These are phyloP conservation scores for Cherax quadricarinatus DNA, from an alignment of 1,140 invertebrate genomes.

Conservation along the genomic window DNA sequence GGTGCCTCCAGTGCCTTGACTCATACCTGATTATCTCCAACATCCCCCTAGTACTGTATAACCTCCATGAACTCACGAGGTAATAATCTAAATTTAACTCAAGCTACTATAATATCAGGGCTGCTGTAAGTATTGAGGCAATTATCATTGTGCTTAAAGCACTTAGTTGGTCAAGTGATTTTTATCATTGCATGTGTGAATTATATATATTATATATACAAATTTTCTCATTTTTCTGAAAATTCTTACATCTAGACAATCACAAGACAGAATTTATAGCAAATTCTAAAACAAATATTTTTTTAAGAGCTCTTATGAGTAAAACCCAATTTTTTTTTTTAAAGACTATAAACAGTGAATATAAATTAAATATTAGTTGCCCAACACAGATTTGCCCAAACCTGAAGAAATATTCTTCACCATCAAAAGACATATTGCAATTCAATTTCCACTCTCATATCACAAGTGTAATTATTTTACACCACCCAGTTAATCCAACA, in stretches of 20 bases:
- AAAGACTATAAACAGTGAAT: background rate
- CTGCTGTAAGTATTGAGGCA: too few species aligned
- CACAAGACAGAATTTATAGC: background rate
- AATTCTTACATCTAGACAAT: background rate
- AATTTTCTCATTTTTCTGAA: background rate
- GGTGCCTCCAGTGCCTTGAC: too few species aligned
- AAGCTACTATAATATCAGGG: too few species aligned
- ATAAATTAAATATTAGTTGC: background rate
- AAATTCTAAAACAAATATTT: background rate
- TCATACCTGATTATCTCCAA: too few species aligned
- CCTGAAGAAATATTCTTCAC: background rate
- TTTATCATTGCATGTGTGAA: too few species aligned
- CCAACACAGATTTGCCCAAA: background rate
- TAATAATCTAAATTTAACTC: too few species aligned
- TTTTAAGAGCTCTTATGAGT: background rate
- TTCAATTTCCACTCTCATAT: constrained; percentile 4
- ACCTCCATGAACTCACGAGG: too few species aligned
- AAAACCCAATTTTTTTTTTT: background rate
- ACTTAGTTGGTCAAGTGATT: too few species aligned
- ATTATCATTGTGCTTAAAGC: too few species aligned
- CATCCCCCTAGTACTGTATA: too few species aligned
- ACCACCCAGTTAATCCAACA: background rate
- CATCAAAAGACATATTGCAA: constrained; percentile 3
- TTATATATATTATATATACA: too few species aligned
- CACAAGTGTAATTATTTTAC: constrained; percentile 5